Evolutionary conservation across 2,888 invertebrate genomes (phyloP).

Genomic region (Seira musarum): DNA sequence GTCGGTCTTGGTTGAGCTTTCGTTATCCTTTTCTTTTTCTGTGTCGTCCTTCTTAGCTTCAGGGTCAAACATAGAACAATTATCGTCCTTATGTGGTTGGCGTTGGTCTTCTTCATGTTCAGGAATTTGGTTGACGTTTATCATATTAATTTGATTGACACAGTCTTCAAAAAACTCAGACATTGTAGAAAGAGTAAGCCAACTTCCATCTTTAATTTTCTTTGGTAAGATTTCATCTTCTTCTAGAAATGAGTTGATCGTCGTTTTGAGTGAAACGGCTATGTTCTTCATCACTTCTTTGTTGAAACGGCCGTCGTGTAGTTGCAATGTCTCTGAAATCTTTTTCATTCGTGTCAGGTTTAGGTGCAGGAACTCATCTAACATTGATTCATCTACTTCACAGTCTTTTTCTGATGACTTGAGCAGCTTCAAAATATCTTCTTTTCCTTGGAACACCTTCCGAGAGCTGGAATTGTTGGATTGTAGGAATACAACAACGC

Average conservation of each 20-base stretch:
- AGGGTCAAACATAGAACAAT: no score
- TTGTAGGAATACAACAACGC: background rate
- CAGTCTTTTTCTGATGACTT: background rate
- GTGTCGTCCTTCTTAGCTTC: no score
- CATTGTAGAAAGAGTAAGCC: conserved; percentile 8
- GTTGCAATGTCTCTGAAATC: background rate
- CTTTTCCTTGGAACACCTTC: background rate
- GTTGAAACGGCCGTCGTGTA: background rate
- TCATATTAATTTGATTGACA: background rate
- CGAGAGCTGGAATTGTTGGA: background rate
- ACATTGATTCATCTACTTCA: background rate
- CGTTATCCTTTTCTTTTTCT: no score
- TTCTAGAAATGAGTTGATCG: background rate
- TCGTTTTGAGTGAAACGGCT: background rate
- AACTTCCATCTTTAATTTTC: background rate
- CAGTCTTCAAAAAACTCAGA: background rate
- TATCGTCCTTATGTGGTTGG: no score
- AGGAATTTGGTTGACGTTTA: no score
- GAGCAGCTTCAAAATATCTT: background rate
- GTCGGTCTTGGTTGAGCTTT: no score
- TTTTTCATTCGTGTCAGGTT: conserved; percentile 15
- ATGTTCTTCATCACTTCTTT: background rate
- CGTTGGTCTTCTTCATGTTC: no score
- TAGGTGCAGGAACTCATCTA: background rate
- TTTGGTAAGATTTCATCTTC: conserved; percentile 16